Conservation (phyloP, 2,888 invertebrate species). For the Leucozona laternaria region DNA sequence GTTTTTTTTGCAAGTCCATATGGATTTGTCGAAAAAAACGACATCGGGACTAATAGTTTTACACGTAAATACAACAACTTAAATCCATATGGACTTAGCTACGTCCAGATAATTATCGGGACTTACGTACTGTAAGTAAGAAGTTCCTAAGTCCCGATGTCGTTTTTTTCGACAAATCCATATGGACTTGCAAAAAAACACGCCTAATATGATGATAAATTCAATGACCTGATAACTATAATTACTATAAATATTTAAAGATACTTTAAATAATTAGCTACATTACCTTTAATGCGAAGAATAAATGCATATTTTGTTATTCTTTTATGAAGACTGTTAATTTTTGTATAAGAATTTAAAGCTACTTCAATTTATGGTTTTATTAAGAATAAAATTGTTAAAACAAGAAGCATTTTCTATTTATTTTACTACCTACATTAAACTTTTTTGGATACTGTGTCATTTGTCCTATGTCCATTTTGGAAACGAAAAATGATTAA, state of each 20-base stretch:
- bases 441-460: not conserved
- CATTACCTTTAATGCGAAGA: not conserved
- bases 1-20: too few relatives aligned
- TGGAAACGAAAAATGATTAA: not conserved
- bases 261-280: not conserved
- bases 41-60: too few relatives aligned
- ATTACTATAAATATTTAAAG: not conserved
- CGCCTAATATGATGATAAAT: too few relatives aligned
- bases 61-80: not conserved
- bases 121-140: too few relatives aligned
- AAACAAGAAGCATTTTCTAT: not conserved
- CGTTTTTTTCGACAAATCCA: too few relatives aligned
- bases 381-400: not conserved
- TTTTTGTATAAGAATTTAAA: not conserved
- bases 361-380: not conserved
- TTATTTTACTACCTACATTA: not conserved
- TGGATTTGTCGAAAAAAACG: too few relatives aligned
- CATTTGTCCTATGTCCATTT: not conserved
- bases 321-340: not conserved
- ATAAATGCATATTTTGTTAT: not conserved
- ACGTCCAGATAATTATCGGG: too few relatives aligned
- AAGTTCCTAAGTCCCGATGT: too few relatives aligned
- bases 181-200: too few relatives aligned
- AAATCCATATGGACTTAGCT: too few relatives aligned
- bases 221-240: not conserved